phyloP scores from a whole-genome alignment of 1,140 invertebrate genomes.

The Drosophila yakuba region DNA sequence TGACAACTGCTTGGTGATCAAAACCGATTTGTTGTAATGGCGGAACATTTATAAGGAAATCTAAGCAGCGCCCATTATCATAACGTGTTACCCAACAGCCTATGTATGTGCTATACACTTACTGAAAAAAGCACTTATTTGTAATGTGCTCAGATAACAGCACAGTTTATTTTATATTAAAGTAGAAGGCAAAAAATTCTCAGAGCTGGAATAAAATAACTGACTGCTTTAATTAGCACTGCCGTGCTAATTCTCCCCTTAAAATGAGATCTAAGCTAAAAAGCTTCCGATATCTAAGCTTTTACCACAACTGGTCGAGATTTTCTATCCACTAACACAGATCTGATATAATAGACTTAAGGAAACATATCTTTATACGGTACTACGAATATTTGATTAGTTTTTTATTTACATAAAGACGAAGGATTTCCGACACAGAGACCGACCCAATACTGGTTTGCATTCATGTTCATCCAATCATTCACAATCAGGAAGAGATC shows the following conservation, averaged over 20 bases:
- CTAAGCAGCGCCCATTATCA: slow-evolving; percentile 51
- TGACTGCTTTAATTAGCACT: slow-evolving; percentile 13
- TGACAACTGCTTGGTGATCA: slow-evolving; percentile 10
- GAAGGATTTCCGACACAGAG: background rate
- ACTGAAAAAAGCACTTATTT: slow-evolving; percentile 16
- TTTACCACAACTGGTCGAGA: background rate
- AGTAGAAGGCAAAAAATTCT: background rate
- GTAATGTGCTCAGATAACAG: too few relatives aligned
- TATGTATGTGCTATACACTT: background rate
- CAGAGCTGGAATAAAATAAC: slow-evolving; percentile 17
- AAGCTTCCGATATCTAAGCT: slow-evolving; percentile 19
- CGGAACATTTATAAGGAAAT: slow-evolving; percentile 37
- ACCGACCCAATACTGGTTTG: background rate
- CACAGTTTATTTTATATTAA: background rate
- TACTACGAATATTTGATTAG: background rate
- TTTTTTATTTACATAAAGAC: background rate
- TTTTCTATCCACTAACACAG: background rate
- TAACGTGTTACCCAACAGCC: slow-evolving; percentile 47
- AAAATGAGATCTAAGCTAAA: slow-evolving; percentile 1
- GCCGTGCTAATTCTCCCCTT: background rate
- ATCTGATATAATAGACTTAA: background rate
- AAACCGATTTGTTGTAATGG: slow-evolving; percentile 15
- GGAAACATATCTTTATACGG: background rate
- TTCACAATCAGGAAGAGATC: background rate
- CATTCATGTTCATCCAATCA: background rate